Conservation (phyloP, 1,140 invertebrate genomes). For the Brachionus asplanchnoidis region DNA sequence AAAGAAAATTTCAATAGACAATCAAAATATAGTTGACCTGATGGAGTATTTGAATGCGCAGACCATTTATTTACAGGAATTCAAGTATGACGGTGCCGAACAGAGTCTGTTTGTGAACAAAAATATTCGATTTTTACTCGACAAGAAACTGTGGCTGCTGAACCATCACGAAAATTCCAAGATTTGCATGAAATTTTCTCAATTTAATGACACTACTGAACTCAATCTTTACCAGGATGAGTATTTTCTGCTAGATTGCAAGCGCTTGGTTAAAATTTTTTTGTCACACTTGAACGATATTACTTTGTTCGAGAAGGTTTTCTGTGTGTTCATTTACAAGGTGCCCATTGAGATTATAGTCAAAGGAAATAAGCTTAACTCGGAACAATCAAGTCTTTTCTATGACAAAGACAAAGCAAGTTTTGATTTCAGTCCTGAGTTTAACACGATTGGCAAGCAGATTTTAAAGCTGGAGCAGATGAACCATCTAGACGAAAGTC, state of each 20-base stretch:
- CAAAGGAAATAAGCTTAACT: neutral
- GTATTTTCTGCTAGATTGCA: neutral
- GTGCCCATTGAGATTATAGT: neutral
- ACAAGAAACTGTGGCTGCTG: neutral
- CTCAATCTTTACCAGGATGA: constrained; percentile 4
- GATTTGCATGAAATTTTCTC: constrained; percentile 37
- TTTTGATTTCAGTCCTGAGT: constrained; percentile 11
- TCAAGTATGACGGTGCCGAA: neutral
- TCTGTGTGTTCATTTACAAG: constrained; percentile 26
- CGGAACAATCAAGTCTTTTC: neutral
- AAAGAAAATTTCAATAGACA: neutral
- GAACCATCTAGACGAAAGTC: neutral
- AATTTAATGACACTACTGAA: constrained; percentile 23
- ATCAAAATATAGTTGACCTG: neutral
- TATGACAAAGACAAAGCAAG: neutral
- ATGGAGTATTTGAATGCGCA: neutral
- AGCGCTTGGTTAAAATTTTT: neutral
- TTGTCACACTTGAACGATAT: neutral
- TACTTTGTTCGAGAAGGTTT: neutral
- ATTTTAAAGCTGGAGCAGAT: neutral
- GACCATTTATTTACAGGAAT: constrained; percentile 36
- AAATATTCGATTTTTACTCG: constrained; percentile 13
- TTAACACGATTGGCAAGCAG: constrained; percentile 16
- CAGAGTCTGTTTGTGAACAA: neutral
- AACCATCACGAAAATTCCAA: constrained; percentile 36